Base-by-base conservation (phyloP, 2,113 vertebrate species). In the Gymnogyps californianus region DNA sequence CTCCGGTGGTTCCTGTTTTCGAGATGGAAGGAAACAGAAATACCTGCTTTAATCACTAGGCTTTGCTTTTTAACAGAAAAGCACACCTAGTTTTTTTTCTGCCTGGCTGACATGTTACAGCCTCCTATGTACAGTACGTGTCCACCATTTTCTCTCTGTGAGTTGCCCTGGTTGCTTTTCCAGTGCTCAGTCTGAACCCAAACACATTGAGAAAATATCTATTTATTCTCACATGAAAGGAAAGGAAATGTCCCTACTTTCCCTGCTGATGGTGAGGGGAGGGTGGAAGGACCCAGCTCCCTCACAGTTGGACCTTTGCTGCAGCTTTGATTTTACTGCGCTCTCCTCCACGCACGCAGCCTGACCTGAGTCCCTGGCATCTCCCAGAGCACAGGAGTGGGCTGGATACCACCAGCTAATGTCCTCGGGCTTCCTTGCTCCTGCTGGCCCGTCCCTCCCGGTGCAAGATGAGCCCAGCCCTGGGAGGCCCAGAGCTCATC, bases 41-140 rank as follows among this genome's bases (percentile, higher is more conserved):
- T 26, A 46, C 9, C n/a, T 95, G 71, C 64, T 90, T 87, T 74
- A 83, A 92, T 90, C 54, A 57, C 79, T 92, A 92, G 49, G 51
- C 36, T 96, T 96, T 90, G 51, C n/a, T 93, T 95, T 96, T 80
- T 77, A 55, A 87, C 54, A 91, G 52, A 94, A 93, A 83, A 91
- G 69, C 58, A 26, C 34, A 34, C 29, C n/a, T 90, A 67, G 79
- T 52, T 26, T 25, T 87, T 87, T 86, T 77, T 38, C 47, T 85
- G 59, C 20, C 34, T 82, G 34, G 70, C 59, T 87, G 54, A 46
- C 42, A 2, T 61, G 20, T 86, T 91, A 61, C 80, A 86, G 42
- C 71, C 52, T 66, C 29, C 22, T 46, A 7, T 13, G 19, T 77
- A 84, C 26, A 77, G 46, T 65, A 40, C 0, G 0, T 59, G 32